Conservation (phyloP, 2,888 invertebrate genomes). For the Cerceris ruficornis region DNA sequence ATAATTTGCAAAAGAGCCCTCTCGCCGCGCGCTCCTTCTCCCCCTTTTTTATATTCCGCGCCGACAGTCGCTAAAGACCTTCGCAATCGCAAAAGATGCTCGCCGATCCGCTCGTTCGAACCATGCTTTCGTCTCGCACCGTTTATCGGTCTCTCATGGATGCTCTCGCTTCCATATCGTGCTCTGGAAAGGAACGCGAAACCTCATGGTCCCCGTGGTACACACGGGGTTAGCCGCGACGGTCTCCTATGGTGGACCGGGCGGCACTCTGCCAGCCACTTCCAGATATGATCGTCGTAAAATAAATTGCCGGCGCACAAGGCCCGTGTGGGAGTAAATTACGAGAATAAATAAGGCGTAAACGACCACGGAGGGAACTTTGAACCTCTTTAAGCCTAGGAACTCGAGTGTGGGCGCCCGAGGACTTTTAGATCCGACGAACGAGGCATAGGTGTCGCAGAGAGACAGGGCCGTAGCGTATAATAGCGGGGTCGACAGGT, state of each 20-base stretch:
- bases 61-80: constrained; percentile 42
- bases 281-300: constrained; percentile 76
- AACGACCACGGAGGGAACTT: constrained; percentile 72
- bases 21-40: constrained; percentile 28
- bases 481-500: constrained; percentile 38
- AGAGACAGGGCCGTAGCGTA: constrained; percentile 56
- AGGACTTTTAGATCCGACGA: constrained; percentile 57
- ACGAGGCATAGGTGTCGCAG: constrained; percentile 55
- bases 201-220: constrained; percentile 6
- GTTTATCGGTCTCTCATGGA: constrained; percentile 2
- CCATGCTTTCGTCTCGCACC: neutral
- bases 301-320: constrained; percentile 72
- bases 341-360: constrained; percentile 77
- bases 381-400: constrained; percentile 73
- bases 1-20: constrained; percentile 26
- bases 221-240: constrained; percentile 31
- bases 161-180: constrained; percentile 13
- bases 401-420: constrained; percentile 71
- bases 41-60: constrained; percentile 11
- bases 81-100: constrained; percentile 33
- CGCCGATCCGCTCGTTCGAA: constrained; percentile 8
- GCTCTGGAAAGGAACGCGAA: constrained; percentile 48
- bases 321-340: constrained; percentile 76
- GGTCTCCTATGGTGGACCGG: constrained; percentile 43
- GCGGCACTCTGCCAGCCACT: constrained; percentile 65